These are phyloP conservation scores for Cinclus cinclus DNA, from an alignment of 2,113 vertebrate species.

Conservation along the genomic window DNA sequence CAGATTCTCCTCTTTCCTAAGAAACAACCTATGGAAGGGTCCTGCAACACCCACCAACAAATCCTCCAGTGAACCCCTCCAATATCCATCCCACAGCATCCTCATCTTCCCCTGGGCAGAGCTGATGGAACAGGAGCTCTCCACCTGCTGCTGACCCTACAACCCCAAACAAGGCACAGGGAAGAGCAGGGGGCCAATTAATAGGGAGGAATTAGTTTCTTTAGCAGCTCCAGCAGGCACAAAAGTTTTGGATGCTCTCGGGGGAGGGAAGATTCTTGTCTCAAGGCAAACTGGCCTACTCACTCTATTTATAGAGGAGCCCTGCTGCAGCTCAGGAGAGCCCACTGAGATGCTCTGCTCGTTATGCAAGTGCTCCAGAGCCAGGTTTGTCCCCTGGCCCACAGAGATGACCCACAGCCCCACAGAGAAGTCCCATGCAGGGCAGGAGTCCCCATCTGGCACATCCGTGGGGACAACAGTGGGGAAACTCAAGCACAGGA, in stretches of 20 bases:
- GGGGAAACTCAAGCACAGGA: neutral
- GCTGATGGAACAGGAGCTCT: neutral
- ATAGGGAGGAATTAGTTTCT: neutral
- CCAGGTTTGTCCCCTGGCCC: neutral
- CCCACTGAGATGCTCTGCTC: neutral
- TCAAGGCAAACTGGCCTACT: slow-evolving; percentile 51
- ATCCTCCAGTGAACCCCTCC: neutral
- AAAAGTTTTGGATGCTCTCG: neutral
- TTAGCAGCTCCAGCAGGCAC: neutral
- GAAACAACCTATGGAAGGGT: neutral
- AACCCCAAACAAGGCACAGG: neutral
- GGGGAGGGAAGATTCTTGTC: slow-evolving; percentile 41
- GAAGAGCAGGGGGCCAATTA: neutral
- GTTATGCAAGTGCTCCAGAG: neutral
- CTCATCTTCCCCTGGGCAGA: neutral
- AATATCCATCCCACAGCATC: neutral
- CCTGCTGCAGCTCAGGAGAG: slow-evolving; percentile 16
- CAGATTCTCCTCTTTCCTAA: neutral
- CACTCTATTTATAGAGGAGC: slow-evolving; percentile 43
- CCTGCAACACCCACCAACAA: neutral
- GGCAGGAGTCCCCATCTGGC: neutral
- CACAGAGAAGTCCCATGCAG: neutral
- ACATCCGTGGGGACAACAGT: fast-evolving
- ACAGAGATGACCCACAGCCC: neutral
- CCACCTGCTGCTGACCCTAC: neutral